Evolutionary conservation across 2,888 invertebrate species (phyloP).

Genomic region (Oscheius sp.): DNA sequence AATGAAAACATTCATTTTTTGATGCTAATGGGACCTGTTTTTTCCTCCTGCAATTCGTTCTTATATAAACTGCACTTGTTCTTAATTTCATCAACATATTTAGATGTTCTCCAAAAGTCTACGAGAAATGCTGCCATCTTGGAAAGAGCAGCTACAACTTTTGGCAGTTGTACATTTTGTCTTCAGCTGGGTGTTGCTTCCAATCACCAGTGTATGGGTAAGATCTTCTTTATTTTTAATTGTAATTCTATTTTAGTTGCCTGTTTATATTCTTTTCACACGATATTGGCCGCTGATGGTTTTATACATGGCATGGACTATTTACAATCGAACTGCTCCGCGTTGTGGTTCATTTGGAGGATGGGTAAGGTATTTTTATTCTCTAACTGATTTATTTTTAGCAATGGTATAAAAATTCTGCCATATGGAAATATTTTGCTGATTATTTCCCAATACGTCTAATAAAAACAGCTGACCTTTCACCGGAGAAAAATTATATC

Average conservation of each 20-base stretch:
- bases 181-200: slow-evolving; percentile 77
- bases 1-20: too few relatives aligned
- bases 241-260: slow-evolving; percentile 38
- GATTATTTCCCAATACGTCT: slow-evolving; percentile 88
- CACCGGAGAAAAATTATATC: slow-evolving; percentile 76
- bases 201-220: slow-evolving; percentile 76
- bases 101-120: neutral
- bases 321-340: slow-evolving; percentile 80
- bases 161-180: slow-evolving; percentile 83
- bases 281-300: slow-evolving; percentile 61
- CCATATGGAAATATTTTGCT: slow-evolving; percentile 82
- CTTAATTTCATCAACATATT: too few relatives aligned
- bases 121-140: slow-evolving; percentile 1
- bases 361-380: slow-evolving; percentile 40
- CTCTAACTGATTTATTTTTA: slow-evolving; percentile 24
- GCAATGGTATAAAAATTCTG: slow-evolving; percentile 74
- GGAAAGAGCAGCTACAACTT: slow-evolving; percentile 76
- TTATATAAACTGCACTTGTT: too few relatives aligned
- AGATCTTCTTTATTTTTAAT: slow-evolving; percentile 3
- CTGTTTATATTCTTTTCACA: slow-evolving; percentile 49
- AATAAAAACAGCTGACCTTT: slow-evolving; percentile 85
- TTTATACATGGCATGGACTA: slow-evolving; percentile 78
- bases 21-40: too few relatives aligned
- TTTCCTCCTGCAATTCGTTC: too few relatives aligned
- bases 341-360: slow-evolving; percentile 76